Percentiles rank a stretch among this genome's conserved stretches.
Evolutionary conservation across 2,113 vertebrate species (phyloP).

Genomic region (Phalacrocorax aristotelis): DNA sequence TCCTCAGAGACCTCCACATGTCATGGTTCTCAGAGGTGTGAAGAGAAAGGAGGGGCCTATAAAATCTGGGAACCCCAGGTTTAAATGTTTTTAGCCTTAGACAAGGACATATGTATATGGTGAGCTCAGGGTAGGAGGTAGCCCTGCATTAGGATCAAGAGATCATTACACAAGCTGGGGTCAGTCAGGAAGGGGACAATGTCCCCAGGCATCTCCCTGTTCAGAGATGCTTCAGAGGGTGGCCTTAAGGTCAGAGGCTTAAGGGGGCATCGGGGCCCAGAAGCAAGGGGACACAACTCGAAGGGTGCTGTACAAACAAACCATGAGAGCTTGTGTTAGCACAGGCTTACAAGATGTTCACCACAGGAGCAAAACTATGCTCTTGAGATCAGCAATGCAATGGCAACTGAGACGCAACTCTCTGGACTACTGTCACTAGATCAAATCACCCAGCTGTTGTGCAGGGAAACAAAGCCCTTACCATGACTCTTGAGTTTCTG

Average conservation of each 20-base stretch:
- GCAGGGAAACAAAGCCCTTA: neutral
- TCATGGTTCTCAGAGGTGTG: neutral
- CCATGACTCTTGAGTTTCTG: neutral
- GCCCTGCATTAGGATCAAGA: neutral
- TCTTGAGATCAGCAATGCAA: neutral
- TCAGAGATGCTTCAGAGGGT: neutral
- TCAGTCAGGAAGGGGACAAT: neutral
- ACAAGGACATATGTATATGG: neutral
- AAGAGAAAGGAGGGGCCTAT: neutral
- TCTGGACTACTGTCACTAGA: neutral
- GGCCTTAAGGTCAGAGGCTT: neutral
- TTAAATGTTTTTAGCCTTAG: neutral
- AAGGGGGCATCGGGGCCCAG: neutral
- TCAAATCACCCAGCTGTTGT: conserved; percentile 10
- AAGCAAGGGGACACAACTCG: neutral
- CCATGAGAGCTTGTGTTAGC: neutral
- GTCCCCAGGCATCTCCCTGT: neutral
- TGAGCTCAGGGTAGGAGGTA: neutral
- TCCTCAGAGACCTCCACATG: neutral
- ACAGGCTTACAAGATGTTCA: neutral
- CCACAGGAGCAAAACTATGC: neutral
- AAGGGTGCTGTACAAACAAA: neutral
- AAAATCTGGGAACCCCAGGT: neutral
- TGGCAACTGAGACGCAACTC: neutral
- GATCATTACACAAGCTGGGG: neutral